Conservation (phyloP, 2,113 vertebrate genomes). For the Salvelinus sp. region DNA sequence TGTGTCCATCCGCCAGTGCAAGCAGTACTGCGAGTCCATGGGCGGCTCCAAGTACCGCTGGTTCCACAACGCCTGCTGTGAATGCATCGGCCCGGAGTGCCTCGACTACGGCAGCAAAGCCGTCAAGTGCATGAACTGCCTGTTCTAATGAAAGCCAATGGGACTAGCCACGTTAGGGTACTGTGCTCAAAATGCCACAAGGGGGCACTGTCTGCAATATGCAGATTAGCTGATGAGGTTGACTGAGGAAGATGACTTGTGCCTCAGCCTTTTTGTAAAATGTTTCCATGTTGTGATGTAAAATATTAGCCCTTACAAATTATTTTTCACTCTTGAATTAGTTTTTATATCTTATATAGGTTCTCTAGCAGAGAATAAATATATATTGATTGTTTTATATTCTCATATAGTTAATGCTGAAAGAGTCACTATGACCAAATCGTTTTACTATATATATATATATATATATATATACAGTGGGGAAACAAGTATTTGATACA, state of each 20-base stretch:
- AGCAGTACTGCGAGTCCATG: conserved; percentile 97
- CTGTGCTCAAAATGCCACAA: conserved; percentile 8
- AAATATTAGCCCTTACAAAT: conserved; percentile 28
- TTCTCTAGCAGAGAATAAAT: conserved; percentile 10
- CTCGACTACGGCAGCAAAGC: conserved; percentile 96
- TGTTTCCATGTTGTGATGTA: conserved; percentile 32
- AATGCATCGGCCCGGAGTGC: conserved; percentile 96
- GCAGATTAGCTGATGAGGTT: not conserved
- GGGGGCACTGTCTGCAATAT: conserved; percentile 21
- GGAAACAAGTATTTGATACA: no score
- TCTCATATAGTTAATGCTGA: conserved; percentile 4
- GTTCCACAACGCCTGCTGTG: conserved; percentile 99
- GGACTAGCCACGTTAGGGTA: not conserved
- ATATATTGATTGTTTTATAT: conserved; percentile 15
- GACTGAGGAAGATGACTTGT: not conserved
- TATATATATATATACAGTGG: not conserved
- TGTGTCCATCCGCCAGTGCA: conserved; percentile 97
- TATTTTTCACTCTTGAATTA: conserved; percentile 19
- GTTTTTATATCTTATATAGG: conserved; percentile 15
- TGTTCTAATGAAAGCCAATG: conserved; percentile 77
- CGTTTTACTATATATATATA: not conserved
- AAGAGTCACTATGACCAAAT: not conserved
- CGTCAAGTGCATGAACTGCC: conserved; percentile 97
- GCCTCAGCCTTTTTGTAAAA: not conserved
- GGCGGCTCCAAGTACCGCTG: conserved; percentile 98